Base-by-base conservation (phyloP, 2,888 invertebrate genomes). In the Chymomyza amoena region DNA sequence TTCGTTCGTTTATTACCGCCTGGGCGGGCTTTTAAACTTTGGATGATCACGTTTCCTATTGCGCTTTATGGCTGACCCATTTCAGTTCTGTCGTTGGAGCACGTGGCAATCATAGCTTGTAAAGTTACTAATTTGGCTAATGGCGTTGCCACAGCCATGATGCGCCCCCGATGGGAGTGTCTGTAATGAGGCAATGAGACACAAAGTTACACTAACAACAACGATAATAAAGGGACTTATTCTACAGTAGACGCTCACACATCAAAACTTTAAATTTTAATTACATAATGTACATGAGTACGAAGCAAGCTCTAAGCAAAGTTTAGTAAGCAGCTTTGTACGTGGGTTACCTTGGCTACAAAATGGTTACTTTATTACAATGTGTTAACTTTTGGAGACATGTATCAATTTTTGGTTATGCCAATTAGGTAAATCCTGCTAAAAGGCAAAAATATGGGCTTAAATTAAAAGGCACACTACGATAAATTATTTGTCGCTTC, bases 1-100 rank as follows among this genome's bases (percentile, higher is more conserved):
- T 6, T 62, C 20, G 59, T 9, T 64, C 20, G 61, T 73, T 64
- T 39, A 57, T 65, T 54, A 62, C 39, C 39, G 13, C 20, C 51
- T 59, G 52, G 60, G 4, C 20, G 15, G 45, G 61, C 59, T 32
- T 45, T 39, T 13, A 54, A 54, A 54, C 54, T 54, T 54, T 10
- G 18, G 20, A 20, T 54, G 61, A 18, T 16, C 16, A 54, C 54
- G 18, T 57, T 50, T 50, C 15, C 20, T 25, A 18, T 32, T 62
- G 52, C 39, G 18, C 54, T 18, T 54, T 54, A 20, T 20, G 20
- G 54, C 16, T 54, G 54, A 54, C 54, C 54, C 54, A 54, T 54
- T 54, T 54, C 6, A 15, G 54, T 9, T 13, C 13, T 1, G 13
- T 13, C 13, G 54, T 20, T 20, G 54, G 18, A 4, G 54, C 39